A percentile compares a stretch with the other conserved stretches of the same genome.
phyloP scores from a whole-genome alignment of 2,888 invertebrate species.

The Drosophila meridiana region DNA sequence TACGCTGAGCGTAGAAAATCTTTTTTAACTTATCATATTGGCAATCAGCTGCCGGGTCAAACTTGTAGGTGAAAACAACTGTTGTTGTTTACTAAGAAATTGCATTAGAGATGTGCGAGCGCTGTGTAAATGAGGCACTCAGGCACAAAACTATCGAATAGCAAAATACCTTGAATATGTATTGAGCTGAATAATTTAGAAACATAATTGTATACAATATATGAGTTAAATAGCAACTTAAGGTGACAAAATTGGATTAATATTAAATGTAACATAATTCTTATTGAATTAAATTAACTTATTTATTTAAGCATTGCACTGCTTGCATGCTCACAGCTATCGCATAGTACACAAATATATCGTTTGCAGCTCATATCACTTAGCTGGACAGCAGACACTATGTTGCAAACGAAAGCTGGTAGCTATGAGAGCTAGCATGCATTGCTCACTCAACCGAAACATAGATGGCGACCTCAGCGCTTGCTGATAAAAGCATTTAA shows the following conservation, averaged over 20 bases:
- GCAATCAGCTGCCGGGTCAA: constrained; percentile 50
- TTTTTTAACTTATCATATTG: constrained; percentile 36
- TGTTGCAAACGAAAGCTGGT: constrained; percentile 4
- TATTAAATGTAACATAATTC: too few species aligned
- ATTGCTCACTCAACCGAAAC: not conserved
- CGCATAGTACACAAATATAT: not conserved
- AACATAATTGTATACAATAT: too few species aligned
- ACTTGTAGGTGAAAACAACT: constrained; percentile 54
- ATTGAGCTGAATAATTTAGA: not conserved
- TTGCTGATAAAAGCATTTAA: not conserved
- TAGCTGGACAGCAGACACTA: not conserved
- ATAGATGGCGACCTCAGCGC: not conserved
- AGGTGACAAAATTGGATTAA: not conserved
- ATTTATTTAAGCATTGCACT: not conserved
- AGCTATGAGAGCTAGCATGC: not conserved
- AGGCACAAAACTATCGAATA: not conserved
- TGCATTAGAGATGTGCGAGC: constrained; percentile 26
- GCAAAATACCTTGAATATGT: not conserved
- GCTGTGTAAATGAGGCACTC: not conserved
- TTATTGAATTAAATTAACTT: not conserved
- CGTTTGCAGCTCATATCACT: not conserved
- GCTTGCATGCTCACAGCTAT: not conserved
- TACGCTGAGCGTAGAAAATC: constrained; percentile 16
- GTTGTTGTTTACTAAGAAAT: constrained; percentile 47
- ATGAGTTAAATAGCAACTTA: too few species aligned